Conservation (phyloP, 2,888 invertebrate genomes). For the Osedax frankpressi region DNA sequence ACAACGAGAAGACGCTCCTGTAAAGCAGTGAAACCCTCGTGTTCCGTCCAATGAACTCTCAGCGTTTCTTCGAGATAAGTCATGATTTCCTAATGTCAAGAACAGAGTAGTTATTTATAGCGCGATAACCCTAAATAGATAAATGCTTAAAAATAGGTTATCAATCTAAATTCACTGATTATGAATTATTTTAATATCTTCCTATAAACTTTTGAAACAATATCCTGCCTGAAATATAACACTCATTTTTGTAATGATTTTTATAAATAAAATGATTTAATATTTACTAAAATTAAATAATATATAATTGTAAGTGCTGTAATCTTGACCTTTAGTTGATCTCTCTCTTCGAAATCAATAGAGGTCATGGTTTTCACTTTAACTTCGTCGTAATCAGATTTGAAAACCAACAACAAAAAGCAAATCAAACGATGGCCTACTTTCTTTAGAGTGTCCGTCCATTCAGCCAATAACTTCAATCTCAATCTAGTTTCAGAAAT, state of each 20-base stretch:
- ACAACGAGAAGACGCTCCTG: conserved; percentile 26
- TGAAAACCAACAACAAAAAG: conserved; percentile 39
- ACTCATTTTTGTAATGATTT: too few species aligned
- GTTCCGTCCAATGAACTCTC: conserved; percentile 36
- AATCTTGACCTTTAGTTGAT: neutral
- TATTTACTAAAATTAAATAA: too few species aligned
- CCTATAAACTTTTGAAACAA: too few species aligned
- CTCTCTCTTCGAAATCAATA: neutral
- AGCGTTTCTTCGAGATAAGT: conserved; percentile 33
- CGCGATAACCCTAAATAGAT: too few species aligned
- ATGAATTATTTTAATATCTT: too few species aligned
- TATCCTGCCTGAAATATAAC: too few species aligned
- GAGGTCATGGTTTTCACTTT: conserved; percentile 31
- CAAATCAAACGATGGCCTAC: conserved; percentile 40
- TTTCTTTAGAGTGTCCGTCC: conserved; percentile 41
- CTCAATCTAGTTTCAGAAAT: conserved; percentile 31
- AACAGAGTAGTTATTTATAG: too few species aligned
- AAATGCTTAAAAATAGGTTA: too few species aligned
- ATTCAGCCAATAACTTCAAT: conserved; percentile 38
- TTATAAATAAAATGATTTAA: too few species aligned
- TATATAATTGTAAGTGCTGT: too few species aligned
- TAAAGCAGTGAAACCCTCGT: conserved; percentile 39
- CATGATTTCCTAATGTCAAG: too few species aligned
- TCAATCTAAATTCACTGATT: too few species aligned
- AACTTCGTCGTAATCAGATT: conserved; percentile 37